These are phyloP conservation scores for Drosophila heteroneura DNA, from an alignment of 2,888 invertebrate genomes.

Conservation along the genomic window DNA sequence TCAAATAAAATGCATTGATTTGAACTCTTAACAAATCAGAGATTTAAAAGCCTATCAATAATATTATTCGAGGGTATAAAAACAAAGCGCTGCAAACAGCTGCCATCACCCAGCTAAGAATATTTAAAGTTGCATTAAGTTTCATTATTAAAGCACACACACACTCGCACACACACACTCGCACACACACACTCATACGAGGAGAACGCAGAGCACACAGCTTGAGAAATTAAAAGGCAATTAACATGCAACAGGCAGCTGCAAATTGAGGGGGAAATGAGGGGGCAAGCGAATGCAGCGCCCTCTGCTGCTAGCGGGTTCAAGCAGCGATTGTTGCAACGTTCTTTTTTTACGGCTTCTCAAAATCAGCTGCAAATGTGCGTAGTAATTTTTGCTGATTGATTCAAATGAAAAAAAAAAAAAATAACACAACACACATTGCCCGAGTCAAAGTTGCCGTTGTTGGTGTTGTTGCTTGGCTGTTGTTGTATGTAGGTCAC, in stretches of 20 bases:
- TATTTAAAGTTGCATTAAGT: conserved; percentile 32
- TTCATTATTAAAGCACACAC: conserved; percentile 39
- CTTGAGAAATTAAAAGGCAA: conserved; percentile 77
- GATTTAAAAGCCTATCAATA: not conserved
- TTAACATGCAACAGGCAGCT: conserved; percentile 75
- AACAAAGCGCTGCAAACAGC: conserved; percentile 4
- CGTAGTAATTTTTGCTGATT: conserved; percentile 73
- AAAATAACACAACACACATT: conserved; percentile 35
- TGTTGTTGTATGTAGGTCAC: conserved; percentile 68
- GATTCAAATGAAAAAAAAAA: conserved; percentile 61
- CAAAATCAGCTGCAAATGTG: conserved; percentile 78
- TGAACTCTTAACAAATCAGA: not conserved
- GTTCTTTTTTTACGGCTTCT: conserved; percentile 53
- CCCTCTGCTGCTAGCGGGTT: conserved; percentile 59
- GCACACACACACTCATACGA: conserved; percentile 1
- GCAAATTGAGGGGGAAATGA: conserved; percentile 30
- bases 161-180: not conserved
- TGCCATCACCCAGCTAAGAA: conserved; percentile 20
- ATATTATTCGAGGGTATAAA: conserved; percentile 37
- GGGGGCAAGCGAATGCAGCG: conserved; percentile 19
- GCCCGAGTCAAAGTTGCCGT: conserved; percentile 44
- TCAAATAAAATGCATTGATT: not conserved
- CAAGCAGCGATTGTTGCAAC: conserved; percentile 36
- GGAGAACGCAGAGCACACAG: conserved; percentile 35
- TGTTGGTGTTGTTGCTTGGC: conserved; percentile 20